These are phyloP conservation scores for Leucophora obtusa DNA, from an alignment of 2,888 invertebrate genomes.

Conservation along the genomic window DNA sequence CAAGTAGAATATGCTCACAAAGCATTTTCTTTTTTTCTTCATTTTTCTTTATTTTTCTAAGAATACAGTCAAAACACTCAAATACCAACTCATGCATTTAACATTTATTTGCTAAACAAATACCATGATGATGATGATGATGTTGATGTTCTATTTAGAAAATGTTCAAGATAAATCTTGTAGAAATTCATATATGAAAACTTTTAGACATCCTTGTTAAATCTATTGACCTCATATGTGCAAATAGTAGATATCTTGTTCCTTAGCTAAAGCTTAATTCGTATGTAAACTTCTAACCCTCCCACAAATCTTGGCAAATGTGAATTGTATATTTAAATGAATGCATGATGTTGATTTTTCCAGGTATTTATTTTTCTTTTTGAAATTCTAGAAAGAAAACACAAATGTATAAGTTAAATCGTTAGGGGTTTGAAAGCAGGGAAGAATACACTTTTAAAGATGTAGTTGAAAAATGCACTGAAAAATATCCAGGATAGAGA, in stretches of 20 bases:
- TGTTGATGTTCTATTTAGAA: slow-evolving; percentile 18
- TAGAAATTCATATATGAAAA: slow-evolving; percentile 30
- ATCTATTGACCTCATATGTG: slow-evolving; percentile 61
- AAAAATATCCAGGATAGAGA: neutral
- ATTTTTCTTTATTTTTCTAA: slow-evolving; percentile 4
- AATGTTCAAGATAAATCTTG: slow-evolving; percentile 60
- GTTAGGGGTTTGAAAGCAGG: neutral
- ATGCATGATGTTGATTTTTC: slow-evolving; percentile 49
- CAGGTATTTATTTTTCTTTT: slow-evolving; percentile 49
- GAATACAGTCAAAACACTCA: neutral
- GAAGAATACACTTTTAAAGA: neutral
- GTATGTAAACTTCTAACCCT: slow-evolving; percentile 30
- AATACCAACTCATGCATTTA: slow-evolving; percentile 23
- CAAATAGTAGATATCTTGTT: slow-evolving; percentile 25
- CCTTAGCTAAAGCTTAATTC: slow-evolving; percentile 32
- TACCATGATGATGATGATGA: slow-evolving; percentile 63
- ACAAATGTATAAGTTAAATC: slow-evolving; percentile 13
- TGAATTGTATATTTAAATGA: slow-evolving; percentile 73
- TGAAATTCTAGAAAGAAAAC: neutral
- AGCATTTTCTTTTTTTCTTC: slow-evolving; percentile 21
- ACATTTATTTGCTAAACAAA: slow-evolving; percentile 75
- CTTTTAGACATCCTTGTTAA: slow-evolving; percentile 49
- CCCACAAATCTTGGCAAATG: slow-evolving; percentile 71
- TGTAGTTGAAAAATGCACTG: neutral
- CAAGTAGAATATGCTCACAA: neutral